Percentiles rank a stretch among this genome's conserved stretches.
Evolutionary conservation across 2,888 invertebrate genomes (phyloP).

Genomic region (Rhamnusium bicolor): DNA sequence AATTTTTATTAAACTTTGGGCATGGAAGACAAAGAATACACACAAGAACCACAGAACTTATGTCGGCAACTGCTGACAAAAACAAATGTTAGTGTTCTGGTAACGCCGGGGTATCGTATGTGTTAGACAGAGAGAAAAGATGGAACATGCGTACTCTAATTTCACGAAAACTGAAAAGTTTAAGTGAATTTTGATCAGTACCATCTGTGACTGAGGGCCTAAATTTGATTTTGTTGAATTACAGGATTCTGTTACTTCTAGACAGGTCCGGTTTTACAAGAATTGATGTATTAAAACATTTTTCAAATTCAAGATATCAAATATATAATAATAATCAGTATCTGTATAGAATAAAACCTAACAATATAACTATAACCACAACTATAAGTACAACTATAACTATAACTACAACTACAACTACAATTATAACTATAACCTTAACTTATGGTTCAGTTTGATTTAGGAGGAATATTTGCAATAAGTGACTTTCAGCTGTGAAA

Average conservation of each 20-base stretch:
- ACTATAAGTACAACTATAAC: no score
- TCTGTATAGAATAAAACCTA: no score
- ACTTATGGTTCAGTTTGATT: no score
- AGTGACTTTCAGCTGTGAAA: no score
- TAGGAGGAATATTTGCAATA: no score
- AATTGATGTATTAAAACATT: no score
- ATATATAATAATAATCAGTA: no score
- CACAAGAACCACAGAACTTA: conserved; percentile 57
- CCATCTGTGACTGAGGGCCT: background rate
- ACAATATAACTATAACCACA: no score
- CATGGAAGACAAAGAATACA: conserved; percentile 62
- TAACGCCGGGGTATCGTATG: conserved; percentile 35
- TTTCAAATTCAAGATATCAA: no score
- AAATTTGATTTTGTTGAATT: background rate
- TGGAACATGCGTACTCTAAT: conserved; percentile 42
- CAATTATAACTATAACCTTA: no score
- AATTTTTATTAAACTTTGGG: conserved; percentile 53
- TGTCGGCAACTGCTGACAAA: conserved; percentile 62
- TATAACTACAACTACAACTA: no score
- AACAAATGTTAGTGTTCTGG: conserved; percentile 62
- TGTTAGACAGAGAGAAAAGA: conserved; percentile 37
- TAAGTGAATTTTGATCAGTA: background rate
- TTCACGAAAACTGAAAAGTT: background rate
- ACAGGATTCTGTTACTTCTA: background rate
- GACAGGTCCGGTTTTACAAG: conserved; percentile 4